These are phyloP conservation scores for Chromobotia macracanthus DNA, from an alignment of 2,797 vertebrate species.

Conservation along the genomic window DNA sequence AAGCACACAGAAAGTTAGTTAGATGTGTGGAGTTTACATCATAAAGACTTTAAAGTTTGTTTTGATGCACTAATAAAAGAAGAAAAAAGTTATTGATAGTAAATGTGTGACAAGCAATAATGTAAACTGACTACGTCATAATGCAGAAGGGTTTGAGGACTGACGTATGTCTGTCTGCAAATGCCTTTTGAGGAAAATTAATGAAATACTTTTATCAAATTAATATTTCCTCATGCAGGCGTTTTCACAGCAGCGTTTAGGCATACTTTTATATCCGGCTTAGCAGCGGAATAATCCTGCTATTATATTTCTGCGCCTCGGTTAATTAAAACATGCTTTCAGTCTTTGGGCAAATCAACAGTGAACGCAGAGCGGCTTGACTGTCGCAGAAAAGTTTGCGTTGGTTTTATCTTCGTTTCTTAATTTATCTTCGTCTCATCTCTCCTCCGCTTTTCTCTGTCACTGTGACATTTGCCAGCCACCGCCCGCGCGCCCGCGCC, in stretches of 20 bases:
- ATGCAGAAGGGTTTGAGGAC: slow-evolving; percentile 11
- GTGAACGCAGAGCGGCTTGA: neutral
- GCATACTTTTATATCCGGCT: neutral
- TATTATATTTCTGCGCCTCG: neutral
- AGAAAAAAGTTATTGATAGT: too few relatives aligned
- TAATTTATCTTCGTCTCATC: slow-evolving; percentile 37
- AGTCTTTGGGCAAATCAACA: neutral
- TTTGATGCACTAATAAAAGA: too few relatives aligned
- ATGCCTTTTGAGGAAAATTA: neutral
- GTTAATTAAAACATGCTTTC: slow-evolving; percentile 9
- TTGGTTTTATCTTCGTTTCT: slow-evolving; percentile 31
- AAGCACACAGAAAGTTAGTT: neutral
- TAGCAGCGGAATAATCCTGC: slow-evolving; percentile 2
- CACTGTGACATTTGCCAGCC: slow-evolving; percentile 45
- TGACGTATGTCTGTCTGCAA: neutral
- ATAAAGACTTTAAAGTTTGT: neutral
- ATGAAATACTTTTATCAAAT: slow-evolving; percentile 12
- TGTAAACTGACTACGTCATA: too few relatives aligned
- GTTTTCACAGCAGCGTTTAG: neutral
- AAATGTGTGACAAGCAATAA: too few relatives aligned
- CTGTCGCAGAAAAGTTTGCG: slow-evolving; percentile 26
- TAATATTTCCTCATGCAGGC: neutral
- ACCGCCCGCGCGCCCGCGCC: neutral
- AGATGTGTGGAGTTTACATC: slow-evolving; percentile 15
- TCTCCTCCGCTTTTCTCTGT: slow-evolving; percentile 44